A percentile compares a stretch with the other conserved stretches of the same genome.
phyloP scores from a whole-genome alignment of 1,140 invertebrate genomes.

The Orchesella cincta region DNA sequence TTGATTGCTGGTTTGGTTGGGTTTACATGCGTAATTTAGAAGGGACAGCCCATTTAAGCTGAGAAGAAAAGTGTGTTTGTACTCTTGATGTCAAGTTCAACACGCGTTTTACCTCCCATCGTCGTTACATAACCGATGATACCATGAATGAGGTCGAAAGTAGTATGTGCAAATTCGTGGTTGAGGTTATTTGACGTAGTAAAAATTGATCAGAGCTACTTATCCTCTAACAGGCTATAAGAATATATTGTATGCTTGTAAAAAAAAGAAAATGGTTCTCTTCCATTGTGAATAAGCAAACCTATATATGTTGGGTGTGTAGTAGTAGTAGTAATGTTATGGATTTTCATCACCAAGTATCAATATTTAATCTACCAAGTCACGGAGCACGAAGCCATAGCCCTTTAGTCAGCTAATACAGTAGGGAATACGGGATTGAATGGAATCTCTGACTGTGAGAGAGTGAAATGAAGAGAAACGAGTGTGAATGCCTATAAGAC shows the following conservation, averaged over 20 bases:
- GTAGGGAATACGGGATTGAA: constrained; percentile 6
- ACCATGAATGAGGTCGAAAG: too few species aligned
- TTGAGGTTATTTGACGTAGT: not conserved
- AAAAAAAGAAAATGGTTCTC: too few species aligned
- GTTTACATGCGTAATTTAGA: not conserved
- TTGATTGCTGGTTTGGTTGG: too few species aligned
- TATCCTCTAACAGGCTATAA: not conserved
- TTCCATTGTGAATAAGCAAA: too few species aligned
- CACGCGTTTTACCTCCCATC: too few species aligned
- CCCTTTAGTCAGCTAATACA: not conserved
- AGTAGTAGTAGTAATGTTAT: too few species aligned
- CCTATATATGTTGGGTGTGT: too few species aligned
- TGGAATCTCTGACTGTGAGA: not conserved
- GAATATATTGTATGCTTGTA: too few species aligned
- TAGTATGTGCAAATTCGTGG: too few species aligned
- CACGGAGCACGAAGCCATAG: not conserved
- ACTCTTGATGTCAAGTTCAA: not conserved
- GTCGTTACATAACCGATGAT: too few species aligned
- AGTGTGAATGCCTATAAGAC: too few species aligned
- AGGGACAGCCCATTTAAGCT: not conserved
- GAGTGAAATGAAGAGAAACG: constrained; percentile 14
- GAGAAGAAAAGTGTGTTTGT: not conserved
- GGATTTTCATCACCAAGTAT: constrained; percentile 3
- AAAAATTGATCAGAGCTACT: not conserved
- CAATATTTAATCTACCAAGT: constrained; percentile 21